Evolutionary conservation across 2,797 vertebrate species (phyloP), one percentile per base, ranked within the genome.

Genomic region (Etheostoma nigrum): DNA sequence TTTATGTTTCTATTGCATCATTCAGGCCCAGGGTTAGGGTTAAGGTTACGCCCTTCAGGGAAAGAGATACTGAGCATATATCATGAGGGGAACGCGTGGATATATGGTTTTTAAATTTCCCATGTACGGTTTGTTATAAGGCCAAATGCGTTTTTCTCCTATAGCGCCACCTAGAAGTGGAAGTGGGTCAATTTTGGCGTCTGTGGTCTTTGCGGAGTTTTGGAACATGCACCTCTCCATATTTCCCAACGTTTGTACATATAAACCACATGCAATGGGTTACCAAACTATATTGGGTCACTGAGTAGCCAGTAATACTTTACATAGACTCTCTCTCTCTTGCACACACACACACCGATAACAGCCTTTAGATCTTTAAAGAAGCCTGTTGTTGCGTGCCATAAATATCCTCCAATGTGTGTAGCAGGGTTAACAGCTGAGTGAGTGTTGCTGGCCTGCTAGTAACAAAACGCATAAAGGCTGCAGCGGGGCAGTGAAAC

Each of bases 401-500:
- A 86, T 88, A 84, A 79, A 88, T 90, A 75, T 70, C 33, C 53
- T 52, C 8, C 71, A 61, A 51, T 69, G 60, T 76, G 73, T 65
- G 60, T 19, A 21, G 76, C 74, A 74, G 70, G 80, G 90, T 85
- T 91, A 84, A 81, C 72, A 76, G 69, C 79, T 84, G 78, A 65
- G 79, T 14, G 65, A 73, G 55, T 45, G 74, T 68, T 19, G 21
- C 79, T 71, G 70, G 69, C 45, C 75, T 47, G 74, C 59, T 63
- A 48, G 69, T 77, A 69, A 76, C 77, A 67, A 61, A 23, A 74
- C 67, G 80, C 59, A 79, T 79, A 83, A 81, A 76, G 79, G 73
- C 85, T 78, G 72, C 66, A 68, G 75, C 27, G 72, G 79, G 81
- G 77, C 84, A 85, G 75, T 90, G 84, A 88, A 89, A 88, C 85